Evolutionary conservation across 2,113 vertebrate species (phyloP), one percentile per base, ranked within the genome.

Genomic region (Dicerorhinus sumatrensis): DNA sequence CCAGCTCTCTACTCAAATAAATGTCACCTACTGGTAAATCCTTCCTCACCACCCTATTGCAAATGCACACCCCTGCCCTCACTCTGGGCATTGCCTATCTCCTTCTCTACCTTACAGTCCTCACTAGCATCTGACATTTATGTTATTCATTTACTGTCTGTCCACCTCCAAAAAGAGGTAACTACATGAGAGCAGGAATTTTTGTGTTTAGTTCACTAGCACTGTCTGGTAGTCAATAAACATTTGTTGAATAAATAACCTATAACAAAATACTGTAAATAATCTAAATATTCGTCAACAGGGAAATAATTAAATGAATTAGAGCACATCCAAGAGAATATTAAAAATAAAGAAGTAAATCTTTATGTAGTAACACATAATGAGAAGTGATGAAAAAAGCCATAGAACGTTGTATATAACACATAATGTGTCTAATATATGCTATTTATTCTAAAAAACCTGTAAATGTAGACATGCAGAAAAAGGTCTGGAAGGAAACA

Each of bases 201-300:
- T 92, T 29, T 62, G 29, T 48, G 12, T 89, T 86, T 76, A n/a
- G 6, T 92, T 94, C 84, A 89, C 69, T 73, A 93, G 51, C 31
- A 76, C 51, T 67, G 29, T 46, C 76, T 72, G 42, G 46, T 36
- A 89, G n/a, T 94, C 79, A 70, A 92, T 69, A 76, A 80, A 89
- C 42, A 94, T 54, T 67, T 85, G 58, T 10, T 92, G 39, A 89
- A 87, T 76, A 56, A 95, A 88, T 46, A 88, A 73, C 33, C 46
- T 93, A n/a, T 63, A 88, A 88, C 63, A 80, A 95, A 90, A 95
- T 48, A 80, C 21, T 86, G 14, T 21, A 85, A 94, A 94, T 72
- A 70, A 95, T n/a, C 69, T 56, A 95, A 82, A 76, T 89, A 73
- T 42, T 88, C 54, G 62, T 51, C 13, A 21, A 58, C 12, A 75